phyloP scores from a whole-genome alignment of 2,113 vertebrate species.

The Cyanocitta stelleri region DNA sequence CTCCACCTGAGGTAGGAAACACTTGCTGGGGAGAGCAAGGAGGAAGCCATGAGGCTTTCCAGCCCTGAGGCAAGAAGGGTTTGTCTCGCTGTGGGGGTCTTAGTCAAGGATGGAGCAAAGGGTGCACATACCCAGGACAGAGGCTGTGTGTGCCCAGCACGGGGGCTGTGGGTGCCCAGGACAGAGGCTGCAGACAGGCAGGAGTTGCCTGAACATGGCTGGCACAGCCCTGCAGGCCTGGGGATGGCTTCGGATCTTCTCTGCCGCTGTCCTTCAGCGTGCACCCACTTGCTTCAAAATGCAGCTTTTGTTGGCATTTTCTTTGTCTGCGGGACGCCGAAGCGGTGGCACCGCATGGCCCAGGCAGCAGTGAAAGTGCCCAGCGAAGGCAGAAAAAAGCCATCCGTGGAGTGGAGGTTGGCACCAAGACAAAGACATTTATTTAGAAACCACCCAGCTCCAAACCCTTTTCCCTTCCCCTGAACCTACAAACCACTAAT shows the following conservation, averaged over 20 bases:
- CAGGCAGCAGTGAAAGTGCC: neutral
- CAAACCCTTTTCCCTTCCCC: neutral
- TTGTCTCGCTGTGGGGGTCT: neutral
- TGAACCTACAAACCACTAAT: fast-evolving
- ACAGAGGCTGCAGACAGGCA: neutral
- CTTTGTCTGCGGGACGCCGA: neutral
- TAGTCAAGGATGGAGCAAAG: neutral
- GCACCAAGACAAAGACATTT: neutral
- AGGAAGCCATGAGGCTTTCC: neutral
- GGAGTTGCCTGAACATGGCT: fast-evolving
- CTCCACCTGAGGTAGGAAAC: neutral
- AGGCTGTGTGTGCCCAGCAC: neutral
- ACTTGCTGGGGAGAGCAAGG: neutral
- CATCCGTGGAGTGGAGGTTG: fast-evolving
- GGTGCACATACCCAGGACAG: fast-evolving
- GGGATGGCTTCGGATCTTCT: fast-evolving
- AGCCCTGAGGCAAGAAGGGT: neutral
- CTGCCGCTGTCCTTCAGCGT: neutral
- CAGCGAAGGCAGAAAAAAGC: fast-evolving
- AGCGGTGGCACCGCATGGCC: neutral
- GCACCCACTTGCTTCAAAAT: neutral
- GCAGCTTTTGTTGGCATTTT: neutral
- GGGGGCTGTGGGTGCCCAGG: neutral
- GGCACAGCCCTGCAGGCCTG: neutral
- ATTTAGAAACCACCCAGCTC: neutral